Evolutionary conservation across 2,888 invertebrate species (phyloP).

Genomic region (Anthrax anthrax): DNA sequence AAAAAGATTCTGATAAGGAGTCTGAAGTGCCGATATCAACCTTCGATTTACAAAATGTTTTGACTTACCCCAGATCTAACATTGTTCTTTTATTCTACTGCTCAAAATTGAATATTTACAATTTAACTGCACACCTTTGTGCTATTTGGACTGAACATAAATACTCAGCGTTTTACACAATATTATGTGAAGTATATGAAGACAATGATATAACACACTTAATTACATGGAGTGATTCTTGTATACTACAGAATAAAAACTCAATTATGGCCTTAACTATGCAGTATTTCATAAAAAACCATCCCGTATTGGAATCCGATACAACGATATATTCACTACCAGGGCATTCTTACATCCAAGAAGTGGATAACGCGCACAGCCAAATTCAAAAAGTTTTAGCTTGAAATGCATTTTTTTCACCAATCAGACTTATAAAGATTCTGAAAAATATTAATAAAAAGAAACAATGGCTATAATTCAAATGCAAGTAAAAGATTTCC

Average conservation of each 20-base stretch:
- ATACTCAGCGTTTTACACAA: slow-evolving; percentile 1
- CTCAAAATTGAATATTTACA: neutral
- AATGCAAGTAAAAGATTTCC: too few species aligned
- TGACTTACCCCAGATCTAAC: neutral
- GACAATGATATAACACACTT: slow-evolving; percentile 1
- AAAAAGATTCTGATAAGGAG: slow-evolving; percentile 1
- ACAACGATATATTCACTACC: slow-evolving; percentile 6
- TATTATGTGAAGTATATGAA: slow-evolving; percentile 1
- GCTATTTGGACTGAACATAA: slow-evolving; percentile 4
- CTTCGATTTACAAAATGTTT: slow-evolving; percentile 5
- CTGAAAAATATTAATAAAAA: too few species aligned
- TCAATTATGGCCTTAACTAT: slow-evolving; percentile 6
- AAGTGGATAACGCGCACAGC: slow-evolving; percentile 6
- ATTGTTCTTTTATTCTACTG: neutral
- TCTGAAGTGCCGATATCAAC: slow-evolving; percentile 2
- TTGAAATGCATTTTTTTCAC: slow-evolving; percentile 7
- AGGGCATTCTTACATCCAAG: slow-evolving; percentile 5
- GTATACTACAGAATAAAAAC: slow-evolving; percentile 7
- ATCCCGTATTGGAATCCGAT: slow-evolving; percentile 4
- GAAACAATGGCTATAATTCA: too few species aligned
- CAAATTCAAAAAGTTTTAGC: slow-evolving; percentile 36
- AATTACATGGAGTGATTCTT: slow-evolving; percentile 5
- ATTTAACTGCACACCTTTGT: neutral
- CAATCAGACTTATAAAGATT: slow-evolving; percentile 2
- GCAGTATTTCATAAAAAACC: slow-evolving; percentile 5